Conservation (phyloP, 2,888 invertebrate genomes). For the Drosophila mimetica region DNA sequence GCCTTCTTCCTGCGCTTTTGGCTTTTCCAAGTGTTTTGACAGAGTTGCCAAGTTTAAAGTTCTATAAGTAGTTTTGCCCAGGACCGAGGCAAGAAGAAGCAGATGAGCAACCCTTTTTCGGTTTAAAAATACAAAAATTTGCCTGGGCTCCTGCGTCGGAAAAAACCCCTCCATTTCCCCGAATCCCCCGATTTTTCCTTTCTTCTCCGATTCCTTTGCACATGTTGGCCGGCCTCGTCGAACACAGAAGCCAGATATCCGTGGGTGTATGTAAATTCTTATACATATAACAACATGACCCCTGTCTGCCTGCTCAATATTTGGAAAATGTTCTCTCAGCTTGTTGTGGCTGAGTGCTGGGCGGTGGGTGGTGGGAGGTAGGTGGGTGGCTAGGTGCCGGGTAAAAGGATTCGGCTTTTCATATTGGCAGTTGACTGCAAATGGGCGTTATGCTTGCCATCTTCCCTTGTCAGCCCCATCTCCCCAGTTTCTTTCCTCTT, state of each 20-base stretch:
- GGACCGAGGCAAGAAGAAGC: constrained; percentile 13
- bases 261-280: constrained; percentile 69
- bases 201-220: constrained; percentile 63
- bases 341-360: constrained; percentile 31
- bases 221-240: constrained; percentile 68
- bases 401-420: constrained; percentile 57
- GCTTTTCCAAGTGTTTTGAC: constrained; percentile 59
- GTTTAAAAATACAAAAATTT: constrained; percentile 53
- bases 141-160: constrained; percentile 1
- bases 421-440: constrained; percentile 78
- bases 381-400: constrained; percentile 24
- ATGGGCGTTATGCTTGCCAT: constrained; percentile 75
- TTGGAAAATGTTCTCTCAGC: constrained; percentile 43
- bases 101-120: constrained; percentile 33
- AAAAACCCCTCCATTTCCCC: neutral
- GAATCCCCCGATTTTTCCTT: neutral
- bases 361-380: neutral
- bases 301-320: constrained; percentile 54
- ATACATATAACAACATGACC: constrained; percentile 51
- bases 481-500: constrained; percentile 27
- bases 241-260: constrained; percentile 70
- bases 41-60: constrained; percentile 68
- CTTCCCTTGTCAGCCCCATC: constrained; percentile 43
- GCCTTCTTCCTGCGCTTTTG: constrained; percentile 2
- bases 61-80: constrained; percentile 55